Evolutionary conservation across 2,113 vertebrate species (phyloP).

Genomic region (Lasiurus cinereus): DNA sequence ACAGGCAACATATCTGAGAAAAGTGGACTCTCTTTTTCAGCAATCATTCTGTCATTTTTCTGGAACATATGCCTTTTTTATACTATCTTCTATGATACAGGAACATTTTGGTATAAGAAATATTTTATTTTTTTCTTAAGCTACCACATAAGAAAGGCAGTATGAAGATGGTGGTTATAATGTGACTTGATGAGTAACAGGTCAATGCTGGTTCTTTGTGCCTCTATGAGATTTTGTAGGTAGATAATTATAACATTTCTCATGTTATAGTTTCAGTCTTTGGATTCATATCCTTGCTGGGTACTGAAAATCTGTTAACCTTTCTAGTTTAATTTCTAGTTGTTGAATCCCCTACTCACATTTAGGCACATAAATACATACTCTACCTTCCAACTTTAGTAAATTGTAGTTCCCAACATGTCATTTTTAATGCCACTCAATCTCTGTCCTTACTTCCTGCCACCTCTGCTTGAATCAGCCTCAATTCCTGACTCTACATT

Average conservation of each 20-base stretch:
- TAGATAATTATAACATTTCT: neutral
- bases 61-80: neutral
- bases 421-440: constrained; percentile 4
- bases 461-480: neutral
- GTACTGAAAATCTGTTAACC: neutral
- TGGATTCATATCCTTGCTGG: neutral
- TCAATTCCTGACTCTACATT: neutral
- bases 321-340: constrained; percentile 20
- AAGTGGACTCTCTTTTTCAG: neutral
- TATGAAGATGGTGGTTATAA: neutral
- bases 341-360: neutral
- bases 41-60: neutral
- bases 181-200: neutral
- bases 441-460: neutral
- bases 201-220: neutral
- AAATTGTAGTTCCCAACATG: neutral
- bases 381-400: neutral
- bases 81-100: neutral
- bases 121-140: neutral
- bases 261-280: neutral
- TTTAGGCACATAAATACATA: neutral
- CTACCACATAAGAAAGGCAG: neutral
- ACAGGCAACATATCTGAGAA: neutral
- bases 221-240: neutral
- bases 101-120: constrained; percentile 12